Evolutionary conservation across 1,140 invertebrate species (phyloP), one percentile per base, ranked within the genome.

Genomic region (Proctacanthus coquilletti): DNA sequence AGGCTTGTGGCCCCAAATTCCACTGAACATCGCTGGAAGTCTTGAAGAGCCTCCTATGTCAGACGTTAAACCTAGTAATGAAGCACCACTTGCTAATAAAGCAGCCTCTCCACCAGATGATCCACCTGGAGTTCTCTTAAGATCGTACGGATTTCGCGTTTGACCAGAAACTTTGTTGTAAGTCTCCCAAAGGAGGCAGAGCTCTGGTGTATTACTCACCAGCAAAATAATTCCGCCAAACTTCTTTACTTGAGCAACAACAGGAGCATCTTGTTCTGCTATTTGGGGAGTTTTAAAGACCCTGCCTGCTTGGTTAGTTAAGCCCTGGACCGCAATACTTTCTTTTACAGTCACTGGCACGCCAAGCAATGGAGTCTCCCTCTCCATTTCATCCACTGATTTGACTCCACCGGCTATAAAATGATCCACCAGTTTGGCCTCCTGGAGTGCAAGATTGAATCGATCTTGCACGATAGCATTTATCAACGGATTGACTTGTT

Each of bases 141-240:
- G 66, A 54, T 94, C 77, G 52, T 94, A 92, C 0, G 92, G 88
- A 62, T 96, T 97, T 44, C 70, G 75, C 0, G 91, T 89, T 14
- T 73, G 63, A 1, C 93, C 93, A 34, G 81, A 84, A 0, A 92
- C 69, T 38, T 77, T 78, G 63, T 96, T 97, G 42, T 71, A 77
- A 0, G 80, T 85, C 59, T 96, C 89, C 74, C 80, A 89, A 60
- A 79, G 83, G 69, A 89, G 68, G 45, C 84, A 88, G n/a, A 91
- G 62, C 56, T 96, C 89, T 2, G 89, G 87, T 1, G 85, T 82
- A 58, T 94, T 96, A 13, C 86, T 92, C 1, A 88, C 76, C n/a
- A 75, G 71, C 9, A 94, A 56, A 3, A 81, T 76, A 45, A 96
- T 92, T 11, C 79, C 85, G n/a, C 92, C 87, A 23, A 82, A 78